Evolutionary conservation across 2,113 vertebrate genomes (phyloP).

Genomic region (Abramis brama): DNA sequence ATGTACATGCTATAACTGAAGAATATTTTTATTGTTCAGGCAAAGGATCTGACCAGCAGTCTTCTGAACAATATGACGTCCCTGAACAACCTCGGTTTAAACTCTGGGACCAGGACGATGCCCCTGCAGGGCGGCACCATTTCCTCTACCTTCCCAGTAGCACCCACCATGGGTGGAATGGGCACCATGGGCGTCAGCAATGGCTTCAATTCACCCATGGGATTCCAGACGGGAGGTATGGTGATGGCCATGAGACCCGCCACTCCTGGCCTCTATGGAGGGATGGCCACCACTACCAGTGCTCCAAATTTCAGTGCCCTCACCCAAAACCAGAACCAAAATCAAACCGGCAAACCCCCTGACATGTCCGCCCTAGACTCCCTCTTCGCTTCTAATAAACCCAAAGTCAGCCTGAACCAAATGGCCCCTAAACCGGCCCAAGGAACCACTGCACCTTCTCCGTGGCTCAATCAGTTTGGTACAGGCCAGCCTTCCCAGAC

Average conservation of each 20-base stretch:
- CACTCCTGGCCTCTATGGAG: conserved; percentile 81
- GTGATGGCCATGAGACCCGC: conserved; percentile 76
- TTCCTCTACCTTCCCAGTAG: conserved; percentile 77
- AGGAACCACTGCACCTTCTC: conserved; percentile 69
- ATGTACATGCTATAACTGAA: neutral
- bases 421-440: conserved; percentile 80
- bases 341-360: conserved; percentile 78
- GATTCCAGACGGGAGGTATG: conserved; percentile 84
- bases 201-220: conserved; percentile 82
- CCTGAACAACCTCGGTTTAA: conserved; percentile 80
- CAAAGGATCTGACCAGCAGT: conserved; percentile 94
- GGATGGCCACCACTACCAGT: conserved; percentile 79
- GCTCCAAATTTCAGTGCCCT: conserved; percentile 85
- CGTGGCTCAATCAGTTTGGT: conserved; percentile 90
- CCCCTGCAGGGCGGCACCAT: conserved; percentile 67
- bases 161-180: conserved; percentile 71
- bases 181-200: conserved; percentile 81
- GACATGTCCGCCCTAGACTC: conserved; percentile 91
- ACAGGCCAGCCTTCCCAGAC: conserved; percentile 78
- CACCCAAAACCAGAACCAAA: conserved; percentile 72
- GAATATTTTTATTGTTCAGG: conserved; percentile 73
- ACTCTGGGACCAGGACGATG: conserved; percentile 74
- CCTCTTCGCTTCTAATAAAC: conserved; percentile 89
- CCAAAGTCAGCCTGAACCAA: conserved; percentile 95
- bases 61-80: conserved; percentile 91